phyloP scores from a whole-genome alignment of 1,140 invertebrate genomes.

The Chironomus tepperi region DNA sequence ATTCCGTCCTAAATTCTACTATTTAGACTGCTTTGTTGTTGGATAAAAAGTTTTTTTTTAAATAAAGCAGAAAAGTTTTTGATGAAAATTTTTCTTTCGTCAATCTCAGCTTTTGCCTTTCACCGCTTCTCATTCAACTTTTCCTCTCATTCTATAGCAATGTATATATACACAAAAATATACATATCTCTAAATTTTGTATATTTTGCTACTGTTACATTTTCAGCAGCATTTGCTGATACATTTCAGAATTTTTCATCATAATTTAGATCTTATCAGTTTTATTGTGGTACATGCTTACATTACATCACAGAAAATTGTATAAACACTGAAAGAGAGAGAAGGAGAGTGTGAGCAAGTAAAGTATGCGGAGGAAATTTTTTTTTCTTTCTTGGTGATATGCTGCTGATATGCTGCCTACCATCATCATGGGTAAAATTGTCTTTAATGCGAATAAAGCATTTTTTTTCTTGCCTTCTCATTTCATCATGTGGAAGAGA shows the following conservation, averaged over 20 bases:
- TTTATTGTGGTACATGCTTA: constrained; percentile 24
- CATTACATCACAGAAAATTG: constrained; percentile 21
- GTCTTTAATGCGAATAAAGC: constrained; percentile 12
- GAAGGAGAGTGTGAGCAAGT: background rate
- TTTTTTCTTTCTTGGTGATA: background rate
- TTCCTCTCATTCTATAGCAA: background rate
- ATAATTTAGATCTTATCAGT: constrained; percentile 23
- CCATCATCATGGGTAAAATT: constrained; percentile 12
- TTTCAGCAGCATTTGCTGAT: background rate
- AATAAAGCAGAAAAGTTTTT: background rate
- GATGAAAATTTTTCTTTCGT: background rate
- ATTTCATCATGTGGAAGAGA: background rate
- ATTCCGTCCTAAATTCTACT: no score
- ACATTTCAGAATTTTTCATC: constrained; percentile 12
- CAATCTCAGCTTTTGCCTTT: background rate
- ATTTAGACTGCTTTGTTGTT: background rate
- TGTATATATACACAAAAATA: background rate
- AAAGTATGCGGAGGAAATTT: no score
- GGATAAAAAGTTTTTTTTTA: background rate
- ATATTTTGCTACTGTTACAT: no score
- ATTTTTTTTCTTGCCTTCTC: background rate
- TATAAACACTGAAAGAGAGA: background rate
- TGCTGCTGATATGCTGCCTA: background rate
- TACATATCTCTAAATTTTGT: no score
- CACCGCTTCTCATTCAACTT: background rate